Evolutionary conservation across 2,113 vertebrate species (phyloP), one percentile per base, ranked within the genome.

Genomic region (Ammodytes dubius): DNA sequence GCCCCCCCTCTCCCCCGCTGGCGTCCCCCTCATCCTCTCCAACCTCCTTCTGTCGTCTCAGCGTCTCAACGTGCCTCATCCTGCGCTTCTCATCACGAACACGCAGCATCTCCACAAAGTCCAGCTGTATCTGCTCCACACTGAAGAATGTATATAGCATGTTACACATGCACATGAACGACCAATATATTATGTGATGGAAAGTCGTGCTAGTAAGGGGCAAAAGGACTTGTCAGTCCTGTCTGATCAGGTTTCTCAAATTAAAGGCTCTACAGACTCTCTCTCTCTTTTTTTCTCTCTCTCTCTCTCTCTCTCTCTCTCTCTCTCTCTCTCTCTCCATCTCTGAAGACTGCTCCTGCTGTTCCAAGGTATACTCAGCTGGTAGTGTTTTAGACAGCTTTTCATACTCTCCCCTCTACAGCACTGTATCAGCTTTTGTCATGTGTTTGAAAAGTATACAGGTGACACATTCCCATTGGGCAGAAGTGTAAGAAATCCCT

Each of bases 91-190:
- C 95, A 64, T 95, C 95, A 2, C 95, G 92, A 0, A 79, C 86
- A 54, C 94, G 95, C 79, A 95, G 90, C 81, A 91, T 87, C 77
- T 95, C 93, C 0, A 91, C 88, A 56, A 95, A 84, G 27, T 95
- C 95, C 72, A 93, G 46, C 75, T 93, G 91, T 3, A 88, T 45
- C 84, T 93, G 90, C 64, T 91, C 93, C 17, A 11, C 3, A 13
- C 94, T 94, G 70, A 42, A 49, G 50, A 57, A 4, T 27, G 27
- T 27, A 79, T 67, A 69, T 27, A 70, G 39, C 11, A 37, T 4
- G 27, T 27, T 27, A 37, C 6, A n/a, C 0, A 74, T 5, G 56
- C 7, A 37, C 9, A 43, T 79, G 52, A 58, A 66, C 63, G n/a
- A n/a, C 40, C 0, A 5, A 57, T n/a, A 56, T 35, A 15, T 27